These are phyloP conservation scores for Callochromis pleurospilus DNA, from an alignment of 2,113 vertebrate species.

Conservation along the genomic window DNA sequence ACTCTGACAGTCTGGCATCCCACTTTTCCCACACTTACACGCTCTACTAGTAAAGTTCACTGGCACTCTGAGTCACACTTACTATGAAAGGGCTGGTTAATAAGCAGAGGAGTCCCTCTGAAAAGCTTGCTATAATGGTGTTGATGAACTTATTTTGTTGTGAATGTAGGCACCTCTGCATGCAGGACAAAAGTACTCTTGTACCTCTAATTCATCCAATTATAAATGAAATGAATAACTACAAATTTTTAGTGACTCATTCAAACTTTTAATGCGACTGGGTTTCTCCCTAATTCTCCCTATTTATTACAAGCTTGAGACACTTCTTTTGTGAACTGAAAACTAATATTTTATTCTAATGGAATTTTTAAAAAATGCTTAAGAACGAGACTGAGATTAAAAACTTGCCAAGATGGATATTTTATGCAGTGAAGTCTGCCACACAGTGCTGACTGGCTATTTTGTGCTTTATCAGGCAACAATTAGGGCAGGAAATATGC, in stretches of 20 bases:
- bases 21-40: background rate
- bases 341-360: background rate
- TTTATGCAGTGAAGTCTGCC: background rate
- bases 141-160: slow-evolving; percentile 10
- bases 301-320: background rate
- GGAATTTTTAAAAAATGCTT: background rate
- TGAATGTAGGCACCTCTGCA: background rate
- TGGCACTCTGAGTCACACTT: background rate
- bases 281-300: background rate
- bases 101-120: background rate
- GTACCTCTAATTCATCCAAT: background rate
- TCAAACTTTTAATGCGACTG: background rate
- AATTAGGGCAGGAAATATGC: slow-evolving; percentile 15
- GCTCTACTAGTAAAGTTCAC: background rate
- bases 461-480: slow-evolving; percentile 22
- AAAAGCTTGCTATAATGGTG: background rate
- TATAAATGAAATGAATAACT: background rate
- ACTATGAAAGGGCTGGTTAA: background rate
- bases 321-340: background rate
- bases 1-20: background rate
- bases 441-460: slow-evolving; percentile 18
- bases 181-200: background rate
- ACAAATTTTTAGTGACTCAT: background rate
- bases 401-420: background rate
- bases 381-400: background rate